Percentiles rank a stretch among this genome's conserved stretches.
These are phyloP conservation scores for Bunonema sp. DNA, from an alignment of 2,888 invertebrate species.

Conservation along the genomic window DNA sequence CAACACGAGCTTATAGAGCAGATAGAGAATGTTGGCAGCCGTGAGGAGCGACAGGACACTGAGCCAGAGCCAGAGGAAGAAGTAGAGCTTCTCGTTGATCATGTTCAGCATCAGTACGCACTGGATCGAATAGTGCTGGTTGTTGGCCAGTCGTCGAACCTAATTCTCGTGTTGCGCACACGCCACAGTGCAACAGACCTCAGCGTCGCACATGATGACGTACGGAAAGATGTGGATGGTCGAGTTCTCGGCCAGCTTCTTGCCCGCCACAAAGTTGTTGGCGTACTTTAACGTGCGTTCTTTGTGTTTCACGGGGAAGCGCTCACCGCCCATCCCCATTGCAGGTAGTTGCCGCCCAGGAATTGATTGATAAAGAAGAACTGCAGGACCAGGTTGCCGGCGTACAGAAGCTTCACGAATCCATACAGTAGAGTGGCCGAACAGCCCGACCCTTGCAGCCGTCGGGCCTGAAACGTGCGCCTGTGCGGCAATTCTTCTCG, in stretches of 20 bases:
- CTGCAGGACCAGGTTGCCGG: constrained; percentile 45
- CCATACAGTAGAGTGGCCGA: constrained; percentile 44
- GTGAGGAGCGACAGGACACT: constrained; percentile 10
- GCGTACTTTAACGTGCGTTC: not conserved
- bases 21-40: not conserved
- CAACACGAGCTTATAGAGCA: not conserved
- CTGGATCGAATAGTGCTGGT: constrained; percentile 24
- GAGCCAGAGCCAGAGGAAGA: constrained; percentile 27
- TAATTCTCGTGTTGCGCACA: not conserved
- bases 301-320: not conserved
- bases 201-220: constrained; percentile 46
- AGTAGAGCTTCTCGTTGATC: constrained; percentile 28
- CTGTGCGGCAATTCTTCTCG: no score
- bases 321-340: constrained; percentile 20
- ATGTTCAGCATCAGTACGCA: constrained; percentile 33
- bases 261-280: not conserved
- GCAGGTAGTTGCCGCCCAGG: constrained; percentile 36
- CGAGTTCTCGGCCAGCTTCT: not conserved
- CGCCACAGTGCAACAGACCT: constrained; percentile 7
- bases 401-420: constrained; percentile 45
- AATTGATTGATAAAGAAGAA: constrained; percentile 46
- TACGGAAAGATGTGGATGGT: constrained; percentile 42
- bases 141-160: constrained; percentile 20
- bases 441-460: constrained; percentile 22
- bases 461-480: no score